Conservation (phyloP, 2,888 invertebrate species). For the Cerastis rubricosa region DNA sequence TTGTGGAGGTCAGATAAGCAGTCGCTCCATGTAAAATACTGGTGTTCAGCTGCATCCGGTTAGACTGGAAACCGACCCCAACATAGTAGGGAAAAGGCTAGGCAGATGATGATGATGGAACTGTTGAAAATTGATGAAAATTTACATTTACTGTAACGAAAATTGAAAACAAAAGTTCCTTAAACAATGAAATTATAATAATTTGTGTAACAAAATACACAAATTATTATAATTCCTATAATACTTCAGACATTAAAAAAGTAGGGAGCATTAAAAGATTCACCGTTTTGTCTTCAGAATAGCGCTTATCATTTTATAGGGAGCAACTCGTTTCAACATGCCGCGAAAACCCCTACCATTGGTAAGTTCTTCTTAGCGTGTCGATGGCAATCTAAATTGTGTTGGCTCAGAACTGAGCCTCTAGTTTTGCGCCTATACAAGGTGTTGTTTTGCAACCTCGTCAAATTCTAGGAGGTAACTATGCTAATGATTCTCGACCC, state of each 20-base stretch:
- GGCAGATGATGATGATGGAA: not conserved
- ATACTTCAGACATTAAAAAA: constrained; percentile 59
- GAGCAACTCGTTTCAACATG: constrained; percentile 31
- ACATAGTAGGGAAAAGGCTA: not conserved
- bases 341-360: constrained; percentile 26
- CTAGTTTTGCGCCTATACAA: no score
- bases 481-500: no score
- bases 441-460: no score
- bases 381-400: no score
- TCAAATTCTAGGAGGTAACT: no score
- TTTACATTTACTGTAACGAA: not conserved
- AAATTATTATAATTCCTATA: constrained; percentile 54
- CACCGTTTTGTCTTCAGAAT: constrained; percentile 50
- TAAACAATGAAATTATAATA: constrained; percentile 33
- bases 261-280: constrained; percentile 59
- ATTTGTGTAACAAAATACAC: constrained; percentile 11
- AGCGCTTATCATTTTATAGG: constrained; percentile 62
- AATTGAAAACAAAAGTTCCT: not conserved
- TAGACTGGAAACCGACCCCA: not conserved
- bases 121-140: not conserved
- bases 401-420: no score
- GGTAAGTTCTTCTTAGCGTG: not conserved
- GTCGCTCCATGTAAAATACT: no score
- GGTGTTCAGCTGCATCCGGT: no score
- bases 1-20: no score